Base-by-base conservation (phyloP, 2,888 invertebrate species). In the Dolomedes plantarius region DNA sequence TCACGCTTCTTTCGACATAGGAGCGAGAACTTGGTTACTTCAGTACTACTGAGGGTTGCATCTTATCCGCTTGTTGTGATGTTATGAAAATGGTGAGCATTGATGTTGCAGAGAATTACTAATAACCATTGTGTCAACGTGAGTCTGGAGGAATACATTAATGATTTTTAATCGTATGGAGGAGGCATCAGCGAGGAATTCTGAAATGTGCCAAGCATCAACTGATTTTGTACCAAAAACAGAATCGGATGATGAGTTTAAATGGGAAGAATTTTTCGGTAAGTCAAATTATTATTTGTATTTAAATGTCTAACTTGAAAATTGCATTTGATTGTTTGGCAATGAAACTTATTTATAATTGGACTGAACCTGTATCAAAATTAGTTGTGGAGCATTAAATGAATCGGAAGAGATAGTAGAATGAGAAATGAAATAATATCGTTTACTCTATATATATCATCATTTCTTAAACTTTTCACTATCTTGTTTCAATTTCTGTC, bases 201-300 rank as follows among this genome's bases (percentile, higher is more conserved):
- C 71, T 76, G 83, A 86, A 32, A 86, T 86, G 85, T 86, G 85
- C 64, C 85, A 86, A 69, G 41, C 85, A 62, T 74, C 85, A 7
- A 62, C 78, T 27, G 78, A 79, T 69, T 86, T 74, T 41, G 78
- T 41, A 41, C 32, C 68, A n/a, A 86, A 86, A 74, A 50, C 78
- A 31, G 85, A 86, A 86, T 86, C 85, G 11, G 85, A 86, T 28
- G 85, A 86, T 69, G 85, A 86, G 27, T 86, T 89, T 88, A 81
- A 94, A 91, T 94, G 94, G 94, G 94, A 94, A 91, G 94, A 94
- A 90, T 94, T 94, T 93, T 94, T 94, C 90, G 94, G 94, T 94
- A 90, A 92, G 94, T 91, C n/a, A n/a, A n/a, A n/a, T n/a, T 90
- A 92, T 90, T 89, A n/a, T 7, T 46, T 5, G 19, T 1, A 6